A percentile compares a stretch with the other conserved stretches of the same genome.
These are phyloP conservation scores for Tetrax tetrax DNA, from an alignment of 2,113 vertebrate species.

Conservation along the genomic window DNA sequence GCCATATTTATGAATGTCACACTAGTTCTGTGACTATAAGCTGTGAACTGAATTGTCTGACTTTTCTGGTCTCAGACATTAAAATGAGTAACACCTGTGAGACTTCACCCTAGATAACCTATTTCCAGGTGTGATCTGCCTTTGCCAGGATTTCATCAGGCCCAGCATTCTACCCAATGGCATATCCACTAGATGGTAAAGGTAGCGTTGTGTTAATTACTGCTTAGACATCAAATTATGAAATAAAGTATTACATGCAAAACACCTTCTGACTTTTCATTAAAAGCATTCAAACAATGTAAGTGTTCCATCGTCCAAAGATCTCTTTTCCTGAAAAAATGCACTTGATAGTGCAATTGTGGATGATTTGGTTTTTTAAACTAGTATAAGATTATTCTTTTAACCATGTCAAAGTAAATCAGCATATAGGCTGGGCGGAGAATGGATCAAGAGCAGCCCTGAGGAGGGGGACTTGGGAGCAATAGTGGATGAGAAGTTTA, in stretches of 20 bases:
- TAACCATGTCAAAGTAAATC: not conserved
- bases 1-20: not conserved
- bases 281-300: not conserved
- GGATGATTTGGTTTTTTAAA: not conserved
- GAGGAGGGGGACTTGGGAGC: too few species aligned
- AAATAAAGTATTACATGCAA: not conserved
- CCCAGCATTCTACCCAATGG: not conserved
- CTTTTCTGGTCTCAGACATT: not conserved
- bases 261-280: not conserved
- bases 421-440: not conserved
- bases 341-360: not conserved
- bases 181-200: not conserved
- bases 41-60: not conserved
- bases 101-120: not conserved
- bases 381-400: not conserved
- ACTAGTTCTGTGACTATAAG: not conserved
- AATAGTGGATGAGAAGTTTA: too few species aligned
- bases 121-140: not conserved
- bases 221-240: not conserved
- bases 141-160: not conserved
- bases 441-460: too few species aligned
- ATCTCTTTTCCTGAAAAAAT: not conserved
- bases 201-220: not conserved
- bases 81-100: not conserved
- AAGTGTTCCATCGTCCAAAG: not conserved